These are phyloP conservation scores for Drosophila sp. DNA, from an alignment of 1,140 invertebrate species.

Conservation along the genomic window DNA sequence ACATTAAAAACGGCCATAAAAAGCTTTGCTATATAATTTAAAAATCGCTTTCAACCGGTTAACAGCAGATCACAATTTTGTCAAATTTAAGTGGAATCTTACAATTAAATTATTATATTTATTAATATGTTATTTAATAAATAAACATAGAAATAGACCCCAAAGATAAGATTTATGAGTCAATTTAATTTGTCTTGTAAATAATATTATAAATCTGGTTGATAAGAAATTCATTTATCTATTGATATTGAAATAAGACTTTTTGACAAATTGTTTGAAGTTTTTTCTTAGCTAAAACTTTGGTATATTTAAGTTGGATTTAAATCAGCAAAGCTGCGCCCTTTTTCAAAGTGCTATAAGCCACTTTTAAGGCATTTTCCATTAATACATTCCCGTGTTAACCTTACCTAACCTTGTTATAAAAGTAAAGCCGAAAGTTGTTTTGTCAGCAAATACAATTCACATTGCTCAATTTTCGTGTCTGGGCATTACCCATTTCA, in stretches of 20 bases:
- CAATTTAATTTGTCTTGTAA: background rate
- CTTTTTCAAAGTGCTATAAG: background rate
- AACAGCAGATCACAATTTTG: slow-evolving; percentile 48
- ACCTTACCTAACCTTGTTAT: slow-evolving; percentile 5
- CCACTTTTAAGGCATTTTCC: background rate
- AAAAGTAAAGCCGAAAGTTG: slow-evolving; percentile 30
- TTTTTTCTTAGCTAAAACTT: background rate
- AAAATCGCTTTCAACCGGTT: slow-evolving; percentile 40
- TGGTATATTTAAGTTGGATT: too few species aligned
- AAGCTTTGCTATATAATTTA: slow-evolving; percentile 50
- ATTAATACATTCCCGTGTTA: slow-evolving; percentile 2
- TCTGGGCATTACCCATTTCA: slow-evolving; percentile 30
- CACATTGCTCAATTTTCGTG: slow-evolving; percentile 32
- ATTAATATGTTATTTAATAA: background rate
- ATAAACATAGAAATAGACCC: background rate
- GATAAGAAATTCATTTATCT: background rate
- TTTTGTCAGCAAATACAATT: slow-evolving; percentile 36
- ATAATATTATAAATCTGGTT: background rate
- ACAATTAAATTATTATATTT: background rate
- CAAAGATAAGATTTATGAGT: background rate
- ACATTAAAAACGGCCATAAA: slow-evolving; percentile 52
- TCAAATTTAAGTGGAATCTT: slow-evolving; percentile 45
- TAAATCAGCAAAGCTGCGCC: too few species aligned
- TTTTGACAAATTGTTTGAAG: background rate
- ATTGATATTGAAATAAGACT: background rate